phyloP scores from a whole-genome alignment of 2,113 vertebrate genomes.

The Notarius lentiginosus region DNA sequence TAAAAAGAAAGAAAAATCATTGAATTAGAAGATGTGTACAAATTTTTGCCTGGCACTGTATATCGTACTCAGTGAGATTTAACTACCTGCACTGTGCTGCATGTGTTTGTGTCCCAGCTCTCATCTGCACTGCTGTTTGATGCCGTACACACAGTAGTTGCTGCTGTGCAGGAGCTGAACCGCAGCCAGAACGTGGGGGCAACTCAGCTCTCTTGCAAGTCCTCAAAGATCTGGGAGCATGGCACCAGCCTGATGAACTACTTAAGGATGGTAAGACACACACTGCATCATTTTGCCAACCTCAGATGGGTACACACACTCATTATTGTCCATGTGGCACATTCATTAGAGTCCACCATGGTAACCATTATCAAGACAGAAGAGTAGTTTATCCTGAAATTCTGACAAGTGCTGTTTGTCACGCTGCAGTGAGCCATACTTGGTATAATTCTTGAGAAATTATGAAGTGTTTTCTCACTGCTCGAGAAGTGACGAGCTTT shows the following conservation, averaged over 20 bases:
- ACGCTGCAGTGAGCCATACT: background rate
- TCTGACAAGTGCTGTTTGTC: background rate
- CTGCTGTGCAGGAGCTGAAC: constrained; percentile 92
- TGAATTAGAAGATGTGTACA: too few relatives aligned
- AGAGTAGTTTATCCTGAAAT: constrained; percentile 12
- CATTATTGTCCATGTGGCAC: background rate
- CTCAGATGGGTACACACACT: background rate
- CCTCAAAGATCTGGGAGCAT: constrained; percentile 97
- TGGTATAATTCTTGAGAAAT: background rate
- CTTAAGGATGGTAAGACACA: constrained; percentile 85
- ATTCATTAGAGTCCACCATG: background rate
- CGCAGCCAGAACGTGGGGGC: constrained; percentile 96
- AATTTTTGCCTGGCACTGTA: background rate
- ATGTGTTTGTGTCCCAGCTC: constrained; percentile 73
- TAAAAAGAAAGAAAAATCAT: too few relatives aligned
- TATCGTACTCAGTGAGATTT: background rate
- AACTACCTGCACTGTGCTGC: constrained; percentile 14
- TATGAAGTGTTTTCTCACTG: background rate
- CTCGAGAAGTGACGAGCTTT: background rate
- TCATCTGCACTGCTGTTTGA: constrained; percentile 94
- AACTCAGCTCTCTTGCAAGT: constrained; percentile 94
- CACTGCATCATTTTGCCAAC: constrained; percentile 18
- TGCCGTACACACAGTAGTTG: constrained; percentile 89
- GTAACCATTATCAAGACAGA: background rate
- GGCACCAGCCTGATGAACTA: constrained; percentile 99